Conservation (phyloP, 2,888 invertebrate species). For the Polydrusus cervinus region DNA sequence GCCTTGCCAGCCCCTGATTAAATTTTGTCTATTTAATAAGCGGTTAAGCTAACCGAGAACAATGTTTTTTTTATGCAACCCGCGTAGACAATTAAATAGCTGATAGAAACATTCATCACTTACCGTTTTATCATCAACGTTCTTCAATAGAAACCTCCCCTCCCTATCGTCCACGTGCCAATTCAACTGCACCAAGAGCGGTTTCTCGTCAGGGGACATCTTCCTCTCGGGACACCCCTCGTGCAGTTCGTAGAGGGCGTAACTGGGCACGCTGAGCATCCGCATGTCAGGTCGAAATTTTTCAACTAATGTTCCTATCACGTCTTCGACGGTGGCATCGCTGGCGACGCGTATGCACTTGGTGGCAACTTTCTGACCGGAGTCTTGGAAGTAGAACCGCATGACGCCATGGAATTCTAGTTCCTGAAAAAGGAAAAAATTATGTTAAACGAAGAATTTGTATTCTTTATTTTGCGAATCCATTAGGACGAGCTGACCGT, state of each 20-base stretch:
- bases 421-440: conserved; percentile 79
- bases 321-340: conserved; percentile 95
- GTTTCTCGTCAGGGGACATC: conserved; percentile 93
- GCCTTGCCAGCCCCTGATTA: too few species aligned
- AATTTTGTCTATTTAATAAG: too few species aligned
- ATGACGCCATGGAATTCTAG: conserved; percentile 99
- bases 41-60: too few species aligned
- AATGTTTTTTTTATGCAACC: too few species aligned
- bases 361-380: conserved; percentile 98
- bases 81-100: too few species aligned
- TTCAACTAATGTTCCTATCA: conserved; percentile 97
- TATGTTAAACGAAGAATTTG: conserved; percentile 3
- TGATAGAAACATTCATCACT: conserved; percentile 39
- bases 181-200: conserved; percentile 96
- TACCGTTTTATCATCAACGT: conserved; percentile 89
- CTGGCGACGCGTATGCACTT: conserved; percentile 99
- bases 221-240: conserved; percentile 85
- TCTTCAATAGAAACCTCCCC: conserved; percentile 94
- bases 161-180: conserved; percentile 99
- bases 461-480: too few species aligned
- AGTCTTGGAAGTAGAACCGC: conserved; percentile 99
- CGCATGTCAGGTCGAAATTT: conserved; percentile 99
- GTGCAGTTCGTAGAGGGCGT: conserved; percentile 84
- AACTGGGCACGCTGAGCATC: conserved; percentile 88
- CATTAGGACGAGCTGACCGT: too few species aligned